phyloP scores from a whole-genome alignment of 2,113 vertebrate species.

The Megaptera novaeangliae region DNA sequence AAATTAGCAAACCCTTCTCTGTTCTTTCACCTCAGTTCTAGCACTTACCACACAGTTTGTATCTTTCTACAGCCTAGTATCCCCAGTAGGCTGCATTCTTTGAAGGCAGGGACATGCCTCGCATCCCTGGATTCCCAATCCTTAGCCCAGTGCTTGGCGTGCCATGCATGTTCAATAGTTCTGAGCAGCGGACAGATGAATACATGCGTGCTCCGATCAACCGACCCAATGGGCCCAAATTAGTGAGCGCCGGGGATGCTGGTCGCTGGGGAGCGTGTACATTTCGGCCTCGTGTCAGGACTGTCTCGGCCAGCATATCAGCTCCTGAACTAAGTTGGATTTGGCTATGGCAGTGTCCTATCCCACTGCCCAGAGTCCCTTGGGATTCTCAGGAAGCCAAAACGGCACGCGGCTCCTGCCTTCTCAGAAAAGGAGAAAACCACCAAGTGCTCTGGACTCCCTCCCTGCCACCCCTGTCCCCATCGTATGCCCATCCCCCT shows the following conservation, averaged over 20 bases:
- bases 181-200: background rate
- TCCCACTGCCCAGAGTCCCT: background rate
- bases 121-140: background rate
- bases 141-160: background rate
- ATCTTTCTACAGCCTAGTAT: background rate
- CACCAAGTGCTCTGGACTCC: background rate
- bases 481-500: too few species aligned
- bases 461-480: background rate
- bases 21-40: background rate
- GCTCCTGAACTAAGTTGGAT: background rate
- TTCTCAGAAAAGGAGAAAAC: background rate
- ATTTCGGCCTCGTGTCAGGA: background rate
- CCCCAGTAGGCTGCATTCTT: background rate
- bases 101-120: background rate
- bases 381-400: background rate
- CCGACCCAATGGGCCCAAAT: background rate
- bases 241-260: background rate
- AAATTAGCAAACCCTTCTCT: background rate
- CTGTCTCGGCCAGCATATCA: background rate
- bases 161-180: too few species aligned
- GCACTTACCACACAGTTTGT: background rate
- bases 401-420: background rate
- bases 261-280: too few species aligned
- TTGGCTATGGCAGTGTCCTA: background rate
- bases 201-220: fast-evolving